phyloP scores from a whole-genome alignment of 2,797 vertebrate species.

The Gymnodraco acuticeps region DNA sequence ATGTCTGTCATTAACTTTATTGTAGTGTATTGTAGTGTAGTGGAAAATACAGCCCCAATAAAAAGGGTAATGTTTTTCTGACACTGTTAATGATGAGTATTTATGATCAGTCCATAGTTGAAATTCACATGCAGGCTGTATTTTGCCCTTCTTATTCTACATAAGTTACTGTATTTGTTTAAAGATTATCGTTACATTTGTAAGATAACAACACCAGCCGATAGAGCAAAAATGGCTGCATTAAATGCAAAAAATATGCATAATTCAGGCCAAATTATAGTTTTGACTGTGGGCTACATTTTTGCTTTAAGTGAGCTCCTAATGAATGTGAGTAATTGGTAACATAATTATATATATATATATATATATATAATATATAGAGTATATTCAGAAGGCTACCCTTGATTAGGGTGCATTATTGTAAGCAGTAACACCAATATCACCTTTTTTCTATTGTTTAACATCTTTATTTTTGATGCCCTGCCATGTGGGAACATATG shows the following conservation, averaged over 20 bases:
- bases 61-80: conserved; percentile 85
- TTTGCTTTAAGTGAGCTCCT: background rate
- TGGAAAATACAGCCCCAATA: conserved; percentile 85
- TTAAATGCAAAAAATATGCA: background rate
- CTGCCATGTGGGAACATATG: conserved; percentile 21
- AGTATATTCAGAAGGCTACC: background rate
- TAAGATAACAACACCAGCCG: background rate
- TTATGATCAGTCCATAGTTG: conserved; percentile 80
- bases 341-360: background rate
- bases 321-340: background rate
- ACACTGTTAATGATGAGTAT: conserved; percentile 82
- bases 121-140: conserved; percentile 64
- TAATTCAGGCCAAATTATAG: conserved; percentile 7
- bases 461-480: conserved; percentile 12
- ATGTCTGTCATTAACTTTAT: conserved; percentile 87
- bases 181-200: conserved; percentile 8
- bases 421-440: conserved; percentile 3
- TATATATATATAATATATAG: background rate
- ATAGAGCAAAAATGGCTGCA: background rate
- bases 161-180: conserved; percentile 47
- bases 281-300: background rate
- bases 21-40: conserved; percentile 79
- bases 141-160: conserved; percentile 54
- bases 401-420: conserved; percentile 47
- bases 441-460: background rate